These are phyloP conservation scores for human (Homo sapiens) DNA, from an alignment of 2,113 vertebrate species.

Conservation along the genomic window GRCh38 chr15:98639001-98639500, in stretches of 20 bases:
- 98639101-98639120: neutral
- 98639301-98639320: neutral
- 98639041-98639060: too few relatives aligned
- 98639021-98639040: too few relatives aligned
- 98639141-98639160: neutral
- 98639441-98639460: neutral
- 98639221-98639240: neutral
- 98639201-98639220: neutral
- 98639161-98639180: neutral
- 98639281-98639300: neutral
- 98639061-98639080: neutral
- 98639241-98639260: neutral
- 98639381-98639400: neutral
- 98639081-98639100: neutral
- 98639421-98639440: neutral
- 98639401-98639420: neutral
- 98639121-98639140: neutral
- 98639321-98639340: neutral
- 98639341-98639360: neutral
- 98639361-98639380: neutral
- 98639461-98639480: neutral
- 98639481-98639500: neutral
- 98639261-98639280: neutral
- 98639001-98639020: too few relatives aligned
- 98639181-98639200: neutral